A percentile compares a stretch with the other conserved stretches of the same genome.
These are phyloP conservation scores for Ophioninae sp. DNA, from an alignment of 2,888 invertebrate species.

Conservation along the genomic window DNA sequence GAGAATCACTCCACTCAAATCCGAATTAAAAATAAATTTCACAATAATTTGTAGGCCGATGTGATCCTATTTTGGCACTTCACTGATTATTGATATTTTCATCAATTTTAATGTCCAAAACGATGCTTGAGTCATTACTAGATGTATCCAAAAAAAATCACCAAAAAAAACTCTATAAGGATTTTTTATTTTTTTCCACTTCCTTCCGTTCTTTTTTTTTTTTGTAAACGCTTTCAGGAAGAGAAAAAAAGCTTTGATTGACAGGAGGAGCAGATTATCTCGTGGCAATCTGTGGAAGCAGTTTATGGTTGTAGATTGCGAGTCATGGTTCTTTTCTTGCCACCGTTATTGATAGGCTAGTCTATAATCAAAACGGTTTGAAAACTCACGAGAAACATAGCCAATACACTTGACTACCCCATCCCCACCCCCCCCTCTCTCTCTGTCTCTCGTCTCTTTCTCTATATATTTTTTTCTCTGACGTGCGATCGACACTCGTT, in stretches of 20 bases:
- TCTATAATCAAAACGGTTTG: constrained; percentile 5
- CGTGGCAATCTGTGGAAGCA: neutral
- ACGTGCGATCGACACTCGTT: constrained; percentile 54
- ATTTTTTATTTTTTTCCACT: neutral
- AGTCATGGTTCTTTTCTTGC: constrained; percentile 13
- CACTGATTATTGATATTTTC: too few species aligned
- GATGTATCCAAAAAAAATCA: too few species aligned
- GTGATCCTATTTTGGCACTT: too few species aligned
- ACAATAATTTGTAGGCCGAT: too few species aligned
- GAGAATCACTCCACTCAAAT: neutral
- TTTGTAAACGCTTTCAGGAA: neutral
- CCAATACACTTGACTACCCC: constrained; percentile 46
- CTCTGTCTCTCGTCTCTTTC: too few species aligned
- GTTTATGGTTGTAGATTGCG: constrained; percentile 21
- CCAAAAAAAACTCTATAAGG: too few species aligned
- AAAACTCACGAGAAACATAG: constrained; percentile 10
- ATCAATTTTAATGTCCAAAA: too few species aligned
- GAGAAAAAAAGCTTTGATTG: neutral
- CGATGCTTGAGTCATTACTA: too few species aligned
- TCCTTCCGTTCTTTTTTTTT: neutral
- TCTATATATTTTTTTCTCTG: constrained; percentile 31
- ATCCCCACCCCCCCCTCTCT: too few species aligned
- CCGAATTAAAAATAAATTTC: too few species aligned
- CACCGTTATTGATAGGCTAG: constrained; percentile 22
- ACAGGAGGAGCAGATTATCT: constrained; percentile 5